phyloP scores from a whole-genome alignment of 2,888 invertebrate genomes.

The Hypselothyrea guttata region DNA sequence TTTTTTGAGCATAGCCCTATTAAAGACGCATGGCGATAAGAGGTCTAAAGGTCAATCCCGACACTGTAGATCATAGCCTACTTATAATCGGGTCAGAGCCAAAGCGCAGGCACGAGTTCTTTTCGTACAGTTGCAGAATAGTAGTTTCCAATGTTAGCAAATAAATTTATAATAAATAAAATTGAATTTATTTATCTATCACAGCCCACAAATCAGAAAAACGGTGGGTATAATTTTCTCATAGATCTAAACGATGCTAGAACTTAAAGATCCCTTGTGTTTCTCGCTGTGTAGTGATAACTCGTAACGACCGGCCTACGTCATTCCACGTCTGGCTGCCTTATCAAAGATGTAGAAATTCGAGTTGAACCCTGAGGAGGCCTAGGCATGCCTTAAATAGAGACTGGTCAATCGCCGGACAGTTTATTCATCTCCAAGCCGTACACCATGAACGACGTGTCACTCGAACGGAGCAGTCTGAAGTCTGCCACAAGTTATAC shows the following conservation, averaged over 20 bases:
- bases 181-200: too few relatives aligned
- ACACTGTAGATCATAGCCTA: slow-evolving; percentile 16
- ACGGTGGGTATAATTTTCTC: too few relatives aligned
- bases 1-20: slow-evolving; percentile 13
- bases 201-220: too few relatives aligned
- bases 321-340: not conserved
- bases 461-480: slow-evolving; percentile 72
- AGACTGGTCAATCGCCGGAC: not conserved
- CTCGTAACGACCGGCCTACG: not conserved
- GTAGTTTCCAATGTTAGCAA: too few relatives aligned
- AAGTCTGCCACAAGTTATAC: slow-evolving; percentile 84
- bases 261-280: too few relatives aligned
- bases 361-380: not conserved
- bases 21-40: slow-evolving; percentile 33
- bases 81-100: slow-evolving; percentile 10
- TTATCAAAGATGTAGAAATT: slow-evolving; percentile 25
- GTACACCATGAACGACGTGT: slow-evolving; percentile 50
- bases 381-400: slow-evolving; percentile 45
- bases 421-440: slow-evolving; percentile 38
- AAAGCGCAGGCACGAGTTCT: slow-evolving; percentile 5
- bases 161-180: too few relatives aligned
- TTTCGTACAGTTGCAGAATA: not conserved
- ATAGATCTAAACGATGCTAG: too few relatives aligned
- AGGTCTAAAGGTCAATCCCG: slow-evolving; percentile 42
- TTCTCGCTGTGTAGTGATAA: too few relatives aligned